These are phyloP conservation scores for Hybognathus amarus DNA, from an alignment of 2,797 vertebrate genomes.

Conservation along the genomic window DNA sequence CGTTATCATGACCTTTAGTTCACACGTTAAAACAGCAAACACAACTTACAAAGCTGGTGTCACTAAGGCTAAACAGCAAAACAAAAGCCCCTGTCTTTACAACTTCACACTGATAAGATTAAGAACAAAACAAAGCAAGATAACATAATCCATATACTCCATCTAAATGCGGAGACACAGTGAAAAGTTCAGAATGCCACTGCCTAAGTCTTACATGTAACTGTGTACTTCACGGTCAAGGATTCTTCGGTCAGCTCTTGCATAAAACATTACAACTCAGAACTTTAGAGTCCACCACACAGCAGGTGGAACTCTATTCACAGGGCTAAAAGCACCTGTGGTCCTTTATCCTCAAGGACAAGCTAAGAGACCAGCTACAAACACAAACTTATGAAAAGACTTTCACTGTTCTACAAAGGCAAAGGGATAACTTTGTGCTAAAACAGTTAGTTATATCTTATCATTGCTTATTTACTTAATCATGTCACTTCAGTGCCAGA, in stretches of 20 bases:
- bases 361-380: conserved; percentile 32
- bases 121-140: conserved; percentile 12
- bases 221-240: conserved; percentile 42
- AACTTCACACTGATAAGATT: neutral
- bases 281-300: conserved; percentile 39
- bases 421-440: conserved; percentile 8
- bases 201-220: neutral
- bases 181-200: neutral
- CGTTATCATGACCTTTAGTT: conserved; percentile 8
- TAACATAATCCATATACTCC: neutral
- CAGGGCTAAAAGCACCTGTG: conserved; percentile 11
- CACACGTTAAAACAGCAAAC: neutral
- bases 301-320: conserved; percentile 43
- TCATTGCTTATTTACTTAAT: conserved; percentile 7
- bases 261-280: conserved; percentile 45
- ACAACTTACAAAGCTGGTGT: neutral
- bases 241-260: conserved; percentile 32
- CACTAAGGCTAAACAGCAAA: neutral
- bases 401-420: conserved; percentile 25
- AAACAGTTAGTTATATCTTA: conserved; percentile 21
- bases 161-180: neutral
- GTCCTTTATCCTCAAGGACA: conserved; percentile 48
- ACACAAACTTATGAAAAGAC: conserved; percentile 31
- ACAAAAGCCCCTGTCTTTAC: neutral
- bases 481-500: neutral